Base-by-base conservation (phyloP, 1,140 invertebrate species). In the Pachyrhynchus sulphureomaculatus region DNA sequence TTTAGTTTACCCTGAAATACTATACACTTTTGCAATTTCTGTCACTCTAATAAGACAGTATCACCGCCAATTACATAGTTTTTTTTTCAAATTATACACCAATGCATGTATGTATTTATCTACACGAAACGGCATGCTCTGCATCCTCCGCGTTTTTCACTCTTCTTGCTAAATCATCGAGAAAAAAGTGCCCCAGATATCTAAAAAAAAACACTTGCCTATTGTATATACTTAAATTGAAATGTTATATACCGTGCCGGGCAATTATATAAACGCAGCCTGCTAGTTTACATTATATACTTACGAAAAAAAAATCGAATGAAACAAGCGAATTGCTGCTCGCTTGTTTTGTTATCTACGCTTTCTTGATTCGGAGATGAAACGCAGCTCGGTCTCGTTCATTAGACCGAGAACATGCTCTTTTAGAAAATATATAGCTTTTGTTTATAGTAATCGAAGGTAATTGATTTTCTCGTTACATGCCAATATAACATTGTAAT, bases 301-400 rank as follows among this genome's bases (percentile, higher is more conserved):
- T n/a, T n/a, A n/a, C n/a, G n/a, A 29, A 29, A 29, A 12, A 18
- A 33, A 51, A 51, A 51, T 4, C 48, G 48, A 48, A n/a, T n/a
- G n/a, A n/a, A n/a, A n/a, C n/a, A n/a, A 13, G 45, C n/a, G 48
- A 36, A 48, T 51, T 51, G 37, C 18, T 51, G 37, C 18, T 42
- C 3, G 18, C 15, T 34, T 48, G 32, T 57, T 57, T 23, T 37
- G 54, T 21, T 47, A 57, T 57, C 41, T 57, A 57, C 54, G 54
- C 54, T 57, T 57, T 57, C 54, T 57, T 48, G 54, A 41, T 45
- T 57, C 54, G 41, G 56, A 58, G 44, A 60, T 45, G 57, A 60
- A 60, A 51, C 34, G 39, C 39, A 42, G 39, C 18, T 21, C 12
- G 39, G 39, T 42, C 15, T 17, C 26, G 51, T 60, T 13, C 42